These are phyloP conservation scores for Channallabes apus DNA, from an alignment of 2,797 vertebrate species.

Conservation along the genomic window DNA sequence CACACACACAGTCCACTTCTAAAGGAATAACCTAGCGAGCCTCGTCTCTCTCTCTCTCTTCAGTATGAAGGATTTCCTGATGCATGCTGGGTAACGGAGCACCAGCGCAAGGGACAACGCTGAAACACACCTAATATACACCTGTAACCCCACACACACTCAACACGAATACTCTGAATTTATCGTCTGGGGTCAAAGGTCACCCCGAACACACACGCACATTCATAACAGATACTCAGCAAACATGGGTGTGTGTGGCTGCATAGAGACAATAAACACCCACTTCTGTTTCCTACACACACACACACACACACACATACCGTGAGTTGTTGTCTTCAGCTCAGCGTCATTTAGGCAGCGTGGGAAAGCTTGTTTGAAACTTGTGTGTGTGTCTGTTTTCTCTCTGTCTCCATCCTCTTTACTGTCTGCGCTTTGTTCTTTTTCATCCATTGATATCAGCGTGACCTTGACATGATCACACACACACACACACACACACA, in stretches of 20 bases:
- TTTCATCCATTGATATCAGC: conserved; percentile 33
- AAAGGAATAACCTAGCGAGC: background rate
- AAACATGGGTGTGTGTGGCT: conserved; percentile 39
- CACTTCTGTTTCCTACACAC: conserved; percentile 35
- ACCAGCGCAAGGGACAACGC: background rate
- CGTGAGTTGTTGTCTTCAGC: background rate
- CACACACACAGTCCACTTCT: background rate
- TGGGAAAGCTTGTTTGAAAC: conserved; percentile 42
- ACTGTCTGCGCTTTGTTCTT: conserved; percentile 42
- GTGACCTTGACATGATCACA: conserved; percentile 23
- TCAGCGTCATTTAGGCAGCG: conserved; percentile 22
- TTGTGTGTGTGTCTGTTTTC: conserved; percentile 15
- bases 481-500: conserved; percentile 1
- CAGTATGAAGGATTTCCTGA: background rate
- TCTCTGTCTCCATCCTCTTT: conserved; percentile 28
- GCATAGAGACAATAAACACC: conserved; percentile 44
- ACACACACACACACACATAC: conserved; percentile 15
- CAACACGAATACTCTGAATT: background rate
- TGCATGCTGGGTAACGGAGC: background rate
- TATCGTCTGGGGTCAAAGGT: background rate
- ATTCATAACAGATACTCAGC: conserved; percentile 46
- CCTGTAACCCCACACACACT: background rate
- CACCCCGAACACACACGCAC: background rate
- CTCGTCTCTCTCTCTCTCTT: background rate
- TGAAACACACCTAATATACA: background rate